These are phyloP conservation scores for Paguma larvata DNA, from an alignment of 2,797 vertebrate species.

Conservation along the genomic window DNA sequence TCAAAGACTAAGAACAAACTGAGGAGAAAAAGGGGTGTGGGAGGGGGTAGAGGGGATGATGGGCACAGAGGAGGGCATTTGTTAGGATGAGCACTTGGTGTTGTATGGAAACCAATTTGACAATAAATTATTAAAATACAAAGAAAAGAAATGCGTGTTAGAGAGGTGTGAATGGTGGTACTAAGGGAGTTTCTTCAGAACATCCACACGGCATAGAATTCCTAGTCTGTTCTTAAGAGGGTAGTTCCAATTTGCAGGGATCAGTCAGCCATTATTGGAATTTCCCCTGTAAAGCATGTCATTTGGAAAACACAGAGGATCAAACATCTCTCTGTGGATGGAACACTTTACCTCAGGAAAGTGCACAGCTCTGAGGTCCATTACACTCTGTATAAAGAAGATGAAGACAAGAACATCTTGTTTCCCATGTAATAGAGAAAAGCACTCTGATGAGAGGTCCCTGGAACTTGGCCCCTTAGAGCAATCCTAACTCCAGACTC, in stretches of 20 bases:
- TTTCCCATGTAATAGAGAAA: not conserved
- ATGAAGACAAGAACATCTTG: not conserved
- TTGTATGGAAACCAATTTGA: too few species aligned
- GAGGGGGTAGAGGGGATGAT: too few species aligned
- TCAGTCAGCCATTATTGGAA: not conserved
- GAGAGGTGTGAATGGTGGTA: not conserved
- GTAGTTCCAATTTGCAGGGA: not conserved
- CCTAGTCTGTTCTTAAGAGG: not conserved
- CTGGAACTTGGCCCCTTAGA: too few species aligned
- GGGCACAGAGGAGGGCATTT: not conserved
- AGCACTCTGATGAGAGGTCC: not conserved
- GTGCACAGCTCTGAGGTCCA: not conserved
- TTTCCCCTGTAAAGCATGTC: not conserved
- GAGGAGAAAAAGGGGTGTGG: too few species aligned
- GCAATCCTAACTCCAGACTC: not conserved
- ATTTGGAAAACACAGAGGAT: not conserved
- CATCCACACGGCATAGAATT: not conserved
- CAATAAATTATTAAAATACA: too few species aligned
- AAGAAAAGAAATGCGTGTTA: not conserved
- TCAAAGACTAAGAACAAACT: too few species aligned
- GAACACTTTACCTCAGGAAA: not conserved
- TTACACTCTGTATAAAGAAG: not conserved
- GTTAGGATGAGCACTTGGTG: too few species aligned
- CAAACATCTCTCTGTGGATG: too few species aligned
- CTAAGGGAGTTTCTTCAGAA: not conserved